Evolutionary conservation across 2,797 vertebrate genomes (phyloP), one percentile per base, ranked within the genome.

Genomic region (Myotis findleyi): DNA sequence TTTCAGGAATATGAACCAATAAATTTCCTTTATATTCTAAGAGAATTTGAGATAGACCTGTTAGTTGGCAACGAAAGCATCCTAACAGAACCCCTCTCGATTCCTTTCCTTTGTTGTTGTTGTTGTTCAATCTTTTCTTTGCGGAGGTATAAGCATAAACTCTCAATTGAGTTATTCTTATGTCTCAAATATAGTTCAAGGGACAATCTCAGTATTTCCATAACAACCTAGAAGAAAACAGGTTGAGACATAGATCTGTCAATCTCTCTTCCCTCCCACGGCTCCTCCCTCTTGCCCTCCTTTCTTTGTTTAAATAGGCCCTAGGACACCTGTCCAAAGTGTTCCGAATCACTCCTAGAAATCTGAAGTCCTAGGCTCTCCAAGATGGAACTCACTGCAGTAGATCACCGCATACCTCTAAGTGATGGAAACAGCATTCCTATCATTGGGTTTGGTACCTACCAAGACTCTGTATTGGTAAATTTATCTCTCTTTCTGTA

Each of bases 391-490:
- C 91, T 99, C 49, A 99, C 98, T 10, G 97, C 98, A 13, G 92
- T 98, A 69, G 98, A 69, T 36, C 99, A 99, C 96, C 98, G 98
- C 4, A 41, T 99, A 87, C 98, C 97, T 68, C 97, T 99, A 51
- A 99, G 47, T 97, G 99, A 99, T 84, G 99, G 99, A 23, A 99
- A 99, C 94, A 98, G 97, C 86, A 99, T 99, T 62, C 99, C 99
- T 7, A 53, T 99, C 11, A 95, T 99, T 0, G 99, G 99, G 85
- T 98, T 99, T 66, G 99, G 99, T 66, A 99, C 99, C 68, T 99
- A 99, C 84, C 98, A 98, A 9, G 97, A 99, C 91, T 99, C 99
- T 14, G 20, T 51, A 8, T 93, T 51, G 97, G 99, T 99, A 98
- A 99, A 99, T 89, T 30, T 53, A 1, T 59, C 17, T 51, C 12